Conservation (phyloP, 2,113 vertebrate species). For the Theristicus caerulescens region DNA sequence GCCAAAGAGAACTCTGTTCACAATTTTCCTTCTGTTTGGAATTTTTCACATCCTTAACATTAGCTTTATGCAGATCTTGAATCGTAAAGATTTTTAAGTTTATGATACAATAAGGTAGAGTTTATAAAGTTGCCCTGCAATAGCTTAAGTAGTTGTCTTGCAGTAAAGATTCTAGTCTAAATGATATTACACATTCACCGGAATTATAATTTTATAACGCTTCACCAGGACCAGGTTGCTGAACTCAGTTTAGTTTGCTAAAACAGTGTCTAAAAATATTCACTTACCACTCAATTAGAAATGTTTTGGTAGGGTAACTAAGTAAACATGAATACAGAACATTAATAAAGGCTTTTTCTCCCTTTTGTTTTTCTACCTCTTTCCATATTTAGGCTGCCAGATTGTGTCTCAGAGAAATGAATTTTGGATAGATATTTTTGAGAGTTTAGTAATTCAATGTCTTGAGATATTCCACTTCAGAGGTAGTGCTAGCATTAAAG, state of each 20-base stretch:
- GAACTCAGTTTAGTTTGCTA: neutral
- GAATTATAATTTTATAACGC: neutral
- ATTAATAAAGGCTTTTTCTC: neutral
- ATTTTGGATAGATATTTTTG: neutral
- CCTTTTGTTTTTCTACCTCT: neutral
- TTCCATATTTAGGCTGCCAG: slow-evolving; percentile 39
- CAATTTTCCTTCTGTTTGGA: neutral
- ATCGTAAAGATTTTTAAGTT: neutral
- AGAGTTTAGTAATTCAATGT: neutral
- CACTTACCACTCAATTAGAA: slow-evolving; percentile 11
- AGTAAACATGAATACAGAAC: slow-evolving; percentile 10
- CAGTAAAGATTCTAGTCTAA: neutral
- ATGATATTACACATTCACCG: neutral
- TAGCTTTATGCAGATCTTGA: neutral
- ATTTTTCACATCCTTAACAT: neutral
- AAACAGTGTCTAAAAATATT: slow-evolving; percentile 9
- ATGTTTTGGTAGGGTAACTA: slow-evolving; percentile 43
- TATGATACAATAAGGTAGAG: neutral
- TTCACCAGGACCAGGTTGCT: neutral
- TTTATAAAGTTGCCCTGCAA: neutral
- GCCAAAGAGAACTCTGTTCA: neutral
- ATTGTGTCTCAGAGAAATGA: neutral
- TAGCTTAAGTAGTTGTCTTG: neutral
- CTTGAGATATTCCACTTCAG: neutral
- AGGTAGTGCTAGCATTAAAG: neutral